Base-by-base conservation (phyloP, 1,140 invertebrate genomes). In the Dryas iulia region DNA sequence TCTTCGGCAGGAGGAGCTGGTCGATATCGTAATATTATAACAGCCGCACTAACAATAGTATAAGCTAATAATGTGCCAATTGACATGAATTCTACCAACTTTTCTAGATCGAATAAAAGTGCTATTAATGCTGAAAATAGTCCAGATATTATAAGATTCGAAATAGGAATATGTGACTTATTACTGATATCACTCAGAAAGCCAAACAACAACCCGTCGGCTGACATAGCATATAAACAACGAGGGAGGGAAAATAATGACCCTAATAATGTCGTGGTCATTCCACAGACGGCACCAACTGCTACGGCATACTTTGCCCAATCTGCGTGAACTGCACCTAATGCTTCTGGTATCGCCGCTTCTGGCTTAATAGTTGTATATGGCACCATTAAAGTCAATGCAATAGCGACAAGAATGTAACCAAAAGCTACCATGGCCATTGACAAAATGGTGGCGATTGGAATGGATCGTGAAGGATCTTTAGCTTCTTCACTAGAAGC, bases 11-110 rank as follows among this genome's bases (percentile, higher is more conserved):
- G 66, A 11, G 91, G 89, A 3, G 90, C 71, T 0, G 96, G 96
- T 24, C 95, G 90, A 83, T 97, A 97, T 31, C 97, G 94, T 14
- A 98, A 85, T 30, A 98, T 95, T 39, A 98, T 97, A 2, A 98
- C 96, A 64, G 96, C 96, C 11, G 96, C 96, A 65, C 96, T 97
- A 1, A 98, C 97, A 28, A 98, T 97, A 4, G 97, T 98, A 81
- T 98, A 98, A 0, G 97, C 97, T 59, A 98, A 86, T 7, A 98
- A 93, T 0, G 97, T 98, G 0, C 97, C 97, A 74, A 98, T 98
- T 0, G 97, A 98, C 96, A 98, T 97, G 78, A 98, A 98, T 79
- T 99, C 98, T 0, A 98, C 97, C 12, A 98, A 92, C 72, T 97
- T 97, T 77, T 97, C 95, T 67, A 99, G 94, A 86, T 99, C 97